A percentile compares a stretch with the other conserved stretches of the same genome.
These are phyloP conservation scores for Cacatua alba DNA, from an alignment of 2,113 vertebrate genomes.

Conservation along the genomic window DNA sequence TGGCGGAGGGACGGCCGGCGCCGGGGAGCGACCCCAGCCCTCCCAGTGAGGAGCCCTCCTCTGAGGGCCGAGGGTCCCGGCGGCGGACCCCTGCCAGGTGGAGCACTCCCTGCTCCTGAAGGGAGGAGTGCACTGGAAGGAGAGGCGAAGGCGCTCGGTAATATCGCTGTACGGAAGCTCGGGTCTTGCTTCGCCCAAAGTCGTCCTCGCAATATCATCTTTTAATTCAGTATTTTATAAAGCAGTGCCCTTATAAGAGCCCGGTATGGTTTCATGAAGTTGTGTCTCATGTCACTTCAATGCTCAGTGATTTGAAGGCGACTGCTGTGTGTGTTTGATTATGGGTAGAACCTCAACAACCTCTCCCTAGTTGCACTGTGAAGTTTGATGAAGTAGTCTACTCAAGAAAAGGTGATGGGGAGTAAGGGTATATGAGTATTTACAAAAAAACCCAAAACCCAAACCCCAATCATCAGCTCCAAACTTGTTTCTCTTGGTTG, in stretches of 20 bases:
- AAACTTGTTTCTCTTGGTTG: neutral
- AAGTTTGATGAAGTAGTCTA: neutral
- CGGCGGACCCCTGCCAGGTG: too few species aligned
- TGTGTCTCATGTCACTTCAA: accelerated
- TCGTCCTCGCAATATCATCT: accelerated
- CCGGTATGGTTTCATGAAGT: accelerated
- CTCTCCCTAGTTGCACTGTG: neutral
- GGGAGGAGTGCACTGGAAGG: accelerated
- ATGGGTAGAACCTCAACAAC: neutral
- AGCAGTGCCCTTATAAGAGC: accelerated
- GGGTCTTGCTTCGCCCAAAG: neutral
- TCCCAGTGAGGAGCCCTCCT: neutral
- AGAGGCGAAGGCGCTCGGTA: too few species aligned
- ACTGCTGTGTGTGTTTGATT: neutral
- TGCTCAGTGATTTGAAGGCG: neutral
- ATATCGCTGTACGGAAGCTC: neutral
- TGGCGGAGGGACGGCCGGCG: too few species aligned
- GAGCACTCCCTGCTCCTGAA: neutral
- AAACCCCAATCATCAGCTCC: neutral
- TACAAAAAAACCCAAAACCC: neutral
- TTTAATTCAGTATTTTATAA: neutral
- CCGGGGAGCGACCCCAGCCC: too few species aligned
- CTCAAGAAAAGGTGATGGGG: neutral
- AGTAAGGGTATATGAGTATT: accelerated
- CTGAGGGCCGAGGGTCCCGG: accelerated